phyloP scores from a whole-genome alignment of 2,797 vertebrate species.

The Phalloptychus januarius region DNA sequence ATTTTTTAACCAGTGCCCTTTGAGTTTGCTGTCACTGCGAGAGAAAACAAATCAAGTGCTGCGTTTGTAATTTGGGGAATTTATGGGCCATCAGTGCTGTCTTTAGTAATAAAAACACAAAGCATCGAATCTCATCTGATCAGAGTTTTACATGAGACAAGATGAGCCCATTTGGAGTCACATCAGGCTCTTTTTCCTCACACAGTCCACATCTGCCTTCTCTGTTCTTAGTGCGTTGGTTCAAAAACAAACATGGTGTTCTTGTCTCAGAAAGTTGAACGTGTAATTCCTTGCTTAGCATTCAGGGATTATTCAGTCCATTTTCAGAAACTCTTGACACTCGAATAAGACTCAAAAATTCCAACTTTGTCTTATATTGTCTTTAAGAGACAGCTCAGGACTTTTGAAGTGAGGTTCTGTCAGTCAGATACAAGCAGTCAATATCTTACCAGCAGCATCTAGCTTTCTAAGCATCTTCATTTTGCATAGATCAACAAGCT shows the following conservation, averaged over 20 bases:
- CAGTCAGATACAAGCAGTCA: background rate
- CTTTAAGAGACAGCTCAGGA: background rate
- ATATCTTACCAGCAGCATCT: background rate
- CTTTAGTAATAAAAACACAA: constrained; percentile 32
- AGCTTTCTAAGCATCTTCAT: background rate
- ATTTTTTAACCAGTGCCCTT: constrained; percentile 23
- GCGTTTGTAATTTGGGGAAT: constrained; percentile 10
- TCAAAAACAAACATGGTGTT: background rate
- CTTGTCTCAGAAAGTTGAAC: background rate
- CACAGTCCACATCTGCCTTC: background rate
- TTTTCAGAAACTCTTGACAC: background rate
- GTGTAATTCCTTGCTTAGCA: background rate
- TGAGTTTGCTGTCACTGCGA: constrained; percentile 31
- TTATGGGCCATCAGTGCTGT: constrained; percentile 31
- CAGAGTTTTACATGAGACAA: background rate
- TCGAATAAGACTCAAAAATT: background rate
- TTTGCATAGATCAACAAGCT: background rate
- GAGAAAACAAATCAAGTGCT: constrained; percentile 31
- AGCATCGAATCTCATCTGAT: constrained; percentile 3
- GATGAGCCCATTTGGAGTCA: constrained; percentile 15
- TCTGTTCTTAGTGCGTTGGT: background rate
- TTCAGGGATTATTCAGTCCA: background rate
- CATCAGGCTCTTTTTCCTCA: background rate
- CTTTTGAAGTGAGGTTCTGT: background rate
- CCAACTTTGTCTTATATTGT: background rate